phyloP scores from a whole-genome alignment of 2,113 vertebrate genomes.

The Pangasianodon gigas region DNA sequence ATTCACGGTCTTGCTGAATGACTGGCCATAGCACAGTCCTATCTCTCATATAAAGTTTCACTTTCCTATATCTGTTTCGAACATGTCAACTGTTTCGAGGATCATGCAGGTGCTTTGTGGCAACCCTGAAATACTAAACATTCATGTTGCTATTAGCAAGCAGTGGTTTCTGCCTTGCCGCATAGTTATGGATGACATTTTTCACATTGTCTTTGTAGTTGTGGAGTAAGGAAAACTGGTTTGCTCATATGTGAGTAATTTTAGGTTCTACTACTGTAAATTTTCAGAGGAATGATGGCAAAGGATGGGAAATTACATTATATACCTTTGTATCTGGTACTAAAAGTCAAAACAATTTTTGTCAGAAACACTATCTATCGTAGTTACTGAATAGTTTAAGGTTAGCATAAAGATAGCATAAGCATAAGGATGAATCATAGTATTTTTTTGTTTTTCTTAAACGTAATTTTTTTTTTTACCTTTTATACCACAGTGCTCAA shows the following conservation, averaged over 20 bases:
- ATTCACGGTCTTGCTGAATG: background rate
- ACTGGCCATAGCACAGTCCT: background rate
- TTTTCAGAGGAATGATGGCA: background rate
- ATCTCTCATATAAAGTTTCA: conserved; percentile 5
- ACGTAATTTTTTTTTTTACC: background rate
- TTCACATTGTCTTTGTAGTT: background rate
- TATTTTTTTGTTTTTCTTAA: background rate
- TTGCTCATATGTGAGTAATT: background rate
- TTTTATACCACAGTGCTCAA: background rate
- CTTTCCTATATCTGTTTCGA: background rate
- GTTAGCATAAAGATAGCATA: background rate
- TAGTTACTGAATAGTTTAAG: background rate
- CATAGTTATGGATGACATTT: background rate
- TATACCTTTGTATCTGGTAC: background rate
- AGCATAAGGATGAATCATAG: background rate
- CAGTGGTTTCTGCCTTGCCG: background rate
- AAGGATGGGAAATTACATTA: background rate
- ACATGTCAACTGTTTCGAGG: background rate
- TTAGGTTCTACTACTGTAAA: background rate
- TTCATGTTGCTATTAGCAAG: background rate
- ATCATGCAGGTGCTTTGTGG: background rate
- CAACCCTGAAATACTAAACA: background rate
- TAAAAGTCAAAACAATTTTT: background rate
- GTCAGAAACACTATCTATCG: too few species aligned
- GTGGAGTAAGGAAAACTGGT: background rate